Percentiles rank a stretch among this genome's conserved stretches.
Evolutionary conservation across 2,113 vertebrate species (phyloP).

Genomic region (Pardalotus punctatus): DNA sequence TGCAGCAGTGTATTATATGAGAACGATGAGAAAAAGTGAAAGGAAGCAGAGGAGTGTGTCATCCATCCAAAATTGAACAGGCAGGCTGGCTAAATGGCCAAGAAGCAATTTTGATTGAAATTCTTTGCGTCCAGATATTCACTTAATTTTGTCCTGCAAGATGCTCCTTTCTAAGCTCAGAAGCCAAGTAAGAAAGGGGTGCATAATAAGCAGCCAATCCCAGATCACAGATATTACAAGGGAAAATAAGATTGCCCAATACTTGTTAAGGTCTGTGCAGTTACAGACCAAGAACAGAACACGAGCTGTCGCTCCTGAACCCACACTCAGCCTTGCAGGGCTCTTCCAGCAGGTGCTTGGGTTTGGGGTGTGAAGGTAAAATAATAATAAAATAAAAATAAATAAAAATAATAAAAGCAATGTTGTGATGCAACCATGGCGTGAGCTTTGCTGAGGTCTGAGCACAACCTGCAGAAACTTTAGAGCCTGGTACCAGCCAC

Average conservation of each 20-base stretch:
- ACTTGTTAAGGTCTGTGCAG: not conserved
- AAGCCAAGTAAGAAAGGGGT: not conserved
- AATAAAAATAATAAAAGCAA: too few relatives aligned
- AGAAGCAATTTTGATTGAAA: not conserved
- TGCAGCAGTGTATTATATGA: not conserved
- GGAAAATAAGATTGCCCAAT: not conserved
- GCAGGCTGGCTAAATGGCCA: not conserved
- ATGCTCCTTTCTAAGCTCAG: not conserved
- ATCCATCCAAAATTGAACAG: not conserved
- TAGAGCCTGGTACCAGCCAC: not conserved
- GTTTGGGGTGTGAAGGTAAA: not conserved
- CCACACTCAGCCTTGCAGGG: not conserved
- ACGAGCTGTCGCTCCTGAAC: not conserved
- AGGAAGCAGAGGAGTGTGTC: not conserved
- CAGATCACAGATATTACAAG: not conserved
- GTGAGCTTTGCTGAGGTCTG: not conserved
- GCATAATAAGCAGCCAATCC: not conserved
- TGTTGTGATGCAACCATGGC: fast-evolving
- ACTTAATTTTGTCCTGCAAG: not conserved
- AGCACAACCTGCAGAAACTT: too few relatives aligned
- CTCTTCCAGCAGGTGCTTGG: not conserved
- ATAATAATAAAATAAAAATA: too few relatives aligned
- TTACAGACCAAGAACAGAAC: not conserved
- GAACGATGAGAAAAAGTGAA: not conserved
- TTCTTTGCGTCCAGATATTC: not conserved